Evolutionary conservation across 37 sponge, comb jelly and placozoan species (phyloP), one percentile per base, ranked within the genome.

Genomic region (Lycopodina hypogea): DNA sequence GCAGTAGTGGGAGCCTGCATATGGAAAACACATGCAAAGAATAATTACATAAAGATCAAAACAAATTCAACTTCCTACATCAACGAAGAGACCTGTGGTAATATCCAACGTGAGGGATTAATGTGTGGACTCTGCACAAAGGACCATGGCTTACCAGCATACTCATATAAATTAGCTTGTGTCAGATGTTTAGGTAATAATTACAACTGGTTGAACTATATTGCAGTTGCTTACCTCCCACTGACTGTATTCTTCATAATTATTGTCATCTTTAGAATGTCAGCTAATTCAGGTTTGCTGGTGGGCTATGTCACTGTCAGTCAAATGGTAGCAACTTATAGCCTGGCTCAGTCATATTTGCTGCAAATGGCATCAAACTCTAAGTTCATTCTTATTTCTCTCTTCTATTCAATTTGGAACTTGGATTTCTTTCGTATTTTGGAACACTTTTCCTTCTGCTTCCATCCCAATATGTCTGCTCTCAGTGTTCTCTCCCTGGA

Each of bases 361-460:
- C 11, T 18, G 53, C 11, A 52, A 18, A 11, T 15, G 15, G 15
- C 11, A 18, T 52, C 53, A 18, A 15, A 18, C 15, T 11, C 15
- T 18, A 52, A 18, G 15, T 18, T 15, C 11, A 52, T 11, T 18
- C 15, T 52, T 18, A 18, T 52, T 52, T 11, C 15, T 11, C 53
- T 52, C 53, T 52, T 52, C 53, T 18, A 52, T 52, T 52, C 29
- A 24, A 74, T 74, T 22, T 74, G 74, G 74, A 74, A 74, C 21
- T 30, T 74, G 23, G 56, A 74, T 74, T 74, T 74, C 33, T 74
- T 74, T 48, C 50, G 57, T 18, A n/a, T n/a, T 18, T n/a, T 32
- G 24, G 12, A 50, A 6, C 6, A 37, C 18, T 56, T 56, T 17
- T 56, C 74, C 9, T 74, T 74, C 33, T 74, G 74, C 56, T 26